Percentiles rank a stretch among this genome's conserved stretches.
Evolutionary conservation across 2,113 vertebrate genomes (phyloP).

Genomic region (Jacana jacana): DNA sequence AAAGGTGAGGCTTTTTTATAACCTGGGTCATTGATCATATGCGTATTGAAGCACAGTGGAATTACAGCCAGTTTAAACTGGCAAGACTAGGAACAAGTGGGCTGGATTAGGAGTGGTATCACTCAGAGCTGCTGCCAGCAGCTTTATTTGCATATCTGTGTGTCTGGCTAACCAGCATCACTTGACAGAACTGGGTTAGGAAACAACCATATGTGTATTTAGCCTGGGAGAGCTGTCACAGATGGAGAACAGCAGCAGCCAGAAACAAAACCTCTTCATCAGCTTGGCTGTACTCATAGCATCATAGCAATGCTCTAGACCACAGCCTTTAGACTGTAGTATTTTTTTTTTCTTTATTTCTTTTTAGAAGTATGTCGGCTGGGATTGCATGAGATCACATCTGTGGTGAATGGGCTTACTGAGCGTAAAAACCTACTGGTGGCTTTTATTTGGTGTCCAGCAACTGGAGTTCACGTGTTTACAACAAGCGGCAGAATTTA

Average conservation of each 20-base stretch:
- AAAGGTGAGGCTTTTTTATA: background rate
- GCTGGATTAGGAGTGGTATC: background rate
- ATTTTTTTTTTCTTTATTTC: background rate
- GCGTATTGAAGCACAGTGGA: background rate
- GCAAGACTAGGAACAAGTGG: background rate
- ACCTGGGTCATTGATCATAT: background rate
- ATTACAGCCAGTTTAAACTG: background rate
- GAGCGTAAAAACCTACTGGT: background rate
- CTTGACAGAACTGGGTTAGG: constrained; percentile 56
- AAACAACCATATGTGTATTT: constrained; percentile 49
- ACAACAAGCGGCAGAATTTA: background rate
- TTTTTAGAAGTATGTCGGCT: background rate
- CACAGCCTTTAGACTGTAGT: background rate
- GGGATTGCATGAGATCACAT: background rate
- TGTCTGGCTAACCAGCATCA: constrained; percentile 29
- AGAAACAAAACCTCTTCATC: constrained; percentile 22
- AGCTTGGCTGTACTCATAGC: background rate
- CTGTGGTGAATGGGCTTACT: background rate
- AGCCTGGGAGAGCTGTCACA: constrained; percentile 41
- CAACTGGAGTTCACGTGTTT: background rate
- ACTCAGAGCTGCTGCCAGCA: constrained; percentile 1
- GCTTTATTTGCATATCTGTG: constrained; percentile 6
- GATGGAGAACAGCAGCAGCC: constrained; percentile 36
- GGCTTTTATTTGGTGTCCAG: background rate
- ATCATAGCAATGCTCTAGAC: background rate